Conservation (phyloP, 2,888 invertebrate species). For the Cantharis flavilabris region DNA sequence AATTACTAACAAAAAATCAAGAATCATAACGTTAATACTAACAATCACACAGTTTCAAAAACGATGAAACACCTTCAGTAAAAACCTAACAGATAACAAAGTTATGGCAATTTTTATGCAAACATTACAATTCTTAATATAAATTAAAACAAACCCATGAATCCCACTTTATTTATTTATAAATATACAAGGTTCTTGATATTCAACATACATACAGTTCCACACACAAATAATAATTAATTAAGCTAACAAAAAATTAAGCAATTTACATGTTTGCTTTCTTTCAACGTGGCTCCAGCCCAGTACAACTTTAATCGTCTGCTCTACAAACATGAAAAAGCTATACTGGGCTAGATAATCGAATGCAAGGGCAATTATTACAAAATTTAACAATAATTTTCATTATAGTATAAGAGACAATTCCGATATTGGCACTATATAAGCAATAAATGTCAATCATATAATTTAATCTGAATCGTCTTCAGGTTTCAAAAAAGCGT, state of each 20-base stretch:
- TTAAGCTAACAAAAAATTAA: slow-evolving; percentile 19
- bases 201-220: slow-evolving; percentile 18
- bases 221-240: slow-evolving; percentile 12
- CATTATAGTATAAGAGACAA: slow-evolving; percentile 35
- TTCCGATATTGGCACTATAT: slow-evolving; percentile 41
- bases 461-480: slow-evolving; percentile 44
- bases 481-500: slow-evolving; percentile 71
- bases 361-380: slow-evolving; percentile 24
- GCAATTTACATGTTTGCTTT: slow-evolving; percentile 18
- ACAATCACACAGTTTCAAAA: not conserved
- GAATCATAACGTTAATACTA: not conserved
- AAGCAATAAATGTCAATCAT: slow-evolving; percentile 32
- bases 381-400: slow-evolving; percentile 25
- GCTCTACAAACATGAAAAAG: slow-evolving; percentile 18
- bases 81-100: not conserved
- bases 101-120: not conserved
- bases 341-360: slow-evolving; percentile 31
- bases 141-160: slow-evolving; percentile 1
- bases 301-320: slow-evolving; percentile 24
- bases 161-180: slow-evolving; percentile 19
- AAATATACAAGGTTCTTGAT: slow-evolving; percentile 25
- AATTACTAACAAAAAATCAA: not conserved
- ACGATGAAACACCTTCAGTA: not conserved
- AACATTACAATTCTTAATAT: not conserved
- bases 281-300: slow-evolving; percentile 22